A percentile compares a stretch with the other conserved stretches of the same genome.
Conservation (phyloP, 2,797 vertebrate species). For the Triplophysa yarkandensis region DNA sequence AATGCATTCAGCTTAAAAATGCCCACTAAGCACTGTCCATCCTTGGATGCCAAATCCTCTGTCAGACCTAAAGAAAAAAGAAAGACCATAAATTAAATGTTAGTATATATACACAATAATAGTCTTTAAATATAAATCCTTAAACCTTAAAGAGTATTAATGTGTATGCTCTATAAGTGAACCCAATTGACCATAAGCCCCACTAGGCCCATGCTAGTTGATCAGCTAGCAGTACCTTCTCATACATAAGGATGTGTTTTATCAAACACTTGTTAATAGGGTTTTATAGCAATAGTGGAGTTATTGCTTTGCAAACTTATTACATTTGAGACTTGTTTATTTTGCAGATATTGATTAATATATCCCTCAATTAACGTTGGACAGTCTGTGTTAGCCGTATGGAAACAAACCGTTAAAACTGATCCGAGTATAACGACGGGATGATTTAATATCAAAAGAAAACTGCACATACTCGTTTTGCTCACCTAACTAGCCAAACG, state of each 20-base stretch:
- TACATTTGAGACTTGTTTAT: not conserved
- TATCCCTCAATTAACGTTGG: not conserved
- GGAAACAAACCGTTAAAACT: not conserved
- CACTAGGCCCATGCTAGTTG: slow-evolving; percentile 15
- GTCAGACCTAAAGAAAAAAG: slow-evolving; percentile 64
- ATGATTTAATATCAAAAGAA: not conserved
- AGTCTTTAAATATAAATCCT: too few species aligned
- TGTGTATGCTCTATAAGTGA: not conserved
- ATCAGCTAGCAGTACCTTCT: not conserved
- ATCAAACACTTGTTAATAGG: not conserved
- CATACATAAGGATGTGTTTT: not conserved
- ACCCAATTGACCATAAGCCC: not conserved
- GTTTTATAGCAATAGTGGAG: too few species aligned
- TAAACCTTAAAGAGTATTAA: not conserved
- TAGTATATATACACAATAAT: not conserved
- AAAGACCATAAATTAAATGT: not conserved
- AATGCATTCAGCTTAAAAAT: slow-evolving; percentile 99
- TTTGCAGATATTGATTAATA: not conserved
- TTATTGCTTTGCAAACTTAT: too few species aligned
- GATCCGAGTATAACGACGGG: not conserved
- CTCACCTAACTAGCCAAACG: slow-evolving; percentile 34
- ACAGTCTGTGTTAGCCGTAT: not conserved
- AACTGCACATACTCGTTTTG: not conserved
- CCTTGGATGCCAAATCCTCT: slow-evolving; percentile 80
- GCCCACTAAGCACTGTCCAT: slow-evolving; percentile 82